These are phyloP conservation scores for Montipora sp. DNA, from an alignment of 64 coral and sea anemone genomes.

Conservation along the genomic window DNA sequence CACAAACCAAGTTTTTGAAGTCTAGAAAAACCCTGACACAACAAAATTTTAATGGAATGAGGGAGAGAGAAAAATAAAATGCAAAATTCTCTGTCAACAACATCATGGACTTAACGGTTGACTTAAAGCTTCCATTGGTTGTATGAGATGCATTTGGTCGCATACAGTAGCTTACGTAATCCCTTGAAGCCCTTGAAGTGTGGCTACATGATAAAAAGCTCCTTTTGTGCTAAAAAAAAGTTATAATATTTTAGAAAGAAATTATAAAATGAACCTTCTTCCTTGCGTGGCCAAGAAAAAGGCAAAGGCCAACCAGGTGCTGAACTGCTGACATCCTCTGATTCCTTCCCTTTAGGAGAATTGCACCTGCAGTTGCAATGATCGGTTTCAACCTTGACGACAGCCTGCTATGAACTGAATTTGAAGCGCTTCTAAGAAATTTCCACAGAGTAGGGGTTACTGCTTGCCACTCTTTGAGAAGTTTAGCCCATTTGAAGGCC, in stretches of 20 bases:
- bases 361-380: background rate
- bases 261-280: slow-evolving; percentile 15
- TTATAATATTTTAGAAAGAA: background rate
- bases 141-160: background rate
- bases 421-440: too few relatives aligned
- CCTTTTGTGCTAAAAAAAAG: background rate
- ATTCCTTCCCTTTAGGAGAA: background rate
- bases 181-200: background rate
- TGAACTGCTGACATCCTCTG: slow-evolving; percentile 11
- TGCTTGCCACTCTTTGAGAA: too few relatives aligned
- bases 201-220: background rate
- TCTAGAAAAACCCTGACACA: slow-evolving; percentile 22
- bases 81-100: background rate
- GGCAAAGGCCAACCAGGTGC: slow-evolving; percentile 23
- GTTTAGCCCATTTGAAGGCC: too few relatives aligned
- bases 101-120: background rate
- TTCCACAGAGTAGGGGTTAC: too few relatives aligned
- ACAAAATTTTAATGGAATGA: slow-evolving; percentile 10
- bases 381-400: background rate
- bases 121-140: background rate
- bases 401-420: too few relatives aligned
- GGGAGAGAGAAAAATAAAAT: background rate
- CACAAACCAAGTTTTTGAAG: slow-evolving; percentile 27
- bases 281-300: background rate
- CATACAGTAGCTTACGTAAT: background rate